Evolutionary conservation across 1,140 invertebrate species (phyloP), one percentile per base, ranked within the genome.

Genomic region (Teleogryllus occipitalis): DNA sequence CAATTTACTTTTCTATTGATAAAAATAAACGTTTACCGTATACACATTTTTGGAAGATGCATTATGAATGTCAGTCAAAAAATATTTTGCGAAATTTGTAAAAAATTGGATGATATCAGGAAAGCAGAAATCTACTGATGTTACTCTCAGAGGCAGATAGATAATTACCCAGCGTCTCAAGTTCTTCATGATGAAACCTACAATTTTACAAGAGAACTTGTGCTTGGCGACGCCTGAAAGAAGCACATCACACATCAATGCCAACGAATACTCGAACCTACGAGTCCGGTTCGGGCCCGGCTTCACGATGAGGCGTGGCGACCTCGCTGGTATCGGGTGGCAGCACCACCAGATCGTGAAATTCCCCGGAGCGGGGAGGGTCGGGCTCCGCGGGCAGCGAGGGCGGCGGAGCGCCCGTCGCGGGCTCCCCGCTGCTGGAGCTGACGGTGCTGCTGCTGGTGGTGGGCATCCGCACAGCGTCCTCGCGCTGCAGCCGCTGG

Each of bases 291-390:
- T 39, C 27, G 27, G 27, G 27, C 27, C 5, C 27, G 27, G 27
- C 27, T 39, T 39, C 27, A 5, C 27, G 5, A 39, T 39, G 1
- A 2, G 5, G 27, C 27, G 27, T 18, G 54, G 10, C 54, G 18
- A 7, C 54, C 54, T 18, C 54, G 18, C 54, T 65, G 54, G 54
- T 18, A 7, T 65, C 54, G 21, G 65, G 78, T 0, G 86, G 84
- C 48, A 87, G 79, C 6, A 85, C 83, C 8, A 87, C 79, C 75
- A 85, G 84, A 78, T 87, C 86, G 74, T 87, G 85, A 80, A 86
- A 87, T 82, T 87, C 86, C 39, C 86, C 85, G 4, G 85, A 86
- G 12, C 87, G 85, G 75, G 85, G 84, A 8, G 84, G 8, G 15
- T 15, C 73, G 75, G 39, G 12, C 8, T 18, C 47, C 65, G 49